Conservation (phyloP, 2,888 invertebrate genomes). For the Tetanocera ferruginea region DNA sequence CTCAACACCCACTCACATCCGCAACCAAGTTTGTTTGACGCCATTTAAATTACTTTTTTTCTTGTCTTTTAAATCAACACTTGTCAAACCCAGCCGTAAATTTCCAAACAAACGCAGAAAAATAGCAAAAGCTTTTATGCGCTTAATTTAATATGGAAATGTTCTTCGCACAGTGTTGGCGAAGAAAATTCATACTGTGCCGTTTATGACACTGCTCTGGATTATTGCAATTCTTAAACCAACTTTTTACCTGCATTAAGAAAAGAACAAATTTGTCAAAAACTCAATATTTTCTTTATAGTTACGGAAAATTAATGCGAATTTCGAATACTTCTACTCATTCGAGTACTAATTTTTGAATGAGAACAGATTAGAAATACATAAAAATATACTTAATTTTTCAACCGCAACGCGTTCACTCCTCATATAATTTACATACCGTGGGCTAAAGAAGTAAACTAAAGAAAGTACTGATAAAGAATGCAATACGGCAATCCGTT, state of each 20-base stretch:
- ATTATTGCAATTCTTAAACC: too few species aligned
- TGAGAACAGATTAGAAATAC: too few species aligned
- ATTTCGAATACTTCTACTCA: too few species aligned
- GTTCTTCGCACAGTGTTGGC: neutral
- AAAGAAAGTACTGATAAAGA: too few species aligned
- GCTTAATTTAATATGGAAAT: slow-evolving; percentile 26
- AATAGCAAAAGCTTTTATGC: neutral
- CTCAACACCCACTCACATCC: neutral
- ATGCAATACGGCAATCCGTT: too few species aligned
- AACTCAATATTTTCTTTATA: too few species aligned
- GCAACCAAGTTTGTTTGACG: neutral
- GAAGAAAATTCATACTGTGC: neutral
- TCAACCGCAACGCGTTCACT: too few species aligned
- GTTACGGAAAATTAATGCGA: too few species aligned
- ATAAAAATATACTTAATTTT: too few species aligned
- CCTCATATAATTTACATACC: too few species aligned
- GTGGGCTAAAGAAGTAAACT: too few species aligned
- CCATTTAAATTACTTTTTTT: slow-evolving; percentile 8
- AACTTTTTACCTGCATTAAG: neutral
- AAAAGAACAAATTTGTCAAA: neutral
- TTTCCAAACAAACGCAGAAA: neutral
- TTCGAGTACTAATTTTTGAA: too few species aligned
- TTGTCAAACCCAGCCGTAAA: neutral
- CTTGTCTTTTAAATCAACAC: neutral
- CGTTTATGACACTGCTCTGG: neutral